Evolutionary conservation across 2,797 vertebrate species (phyloP).

Genomic region (Lerista edwardsae): DNA sequence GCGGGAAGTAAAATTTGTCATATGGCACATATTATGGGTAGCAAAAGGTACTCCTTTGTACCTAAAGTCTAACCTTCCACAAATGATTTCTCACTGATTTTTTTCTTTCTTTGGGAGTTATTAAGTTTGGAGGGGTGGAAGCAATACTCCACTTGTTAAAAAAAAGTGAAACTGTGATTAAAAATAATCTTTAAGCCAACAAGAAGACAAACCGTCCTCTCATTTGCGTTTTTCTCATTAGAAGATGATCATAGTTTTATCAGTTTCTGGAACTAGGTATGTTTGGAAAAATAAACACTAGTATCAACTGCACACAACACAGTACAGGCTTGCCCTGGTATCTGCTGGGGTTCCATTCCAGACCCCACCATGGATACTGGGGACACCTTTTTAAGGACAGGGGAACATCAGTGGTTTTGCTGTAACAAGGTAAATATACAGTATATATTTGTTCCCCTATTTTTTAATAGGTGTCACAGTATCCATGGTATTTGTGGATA

Average conservation of each 20-base stretch:
- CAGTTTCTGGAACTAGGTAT: not conserved
- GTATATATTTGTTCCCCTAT: no score
- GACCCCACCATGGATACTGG: no score
- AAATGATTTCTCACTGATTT: not conserved
- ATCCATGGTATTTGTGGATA: no score
- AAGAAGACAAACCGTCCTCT: not conserved
- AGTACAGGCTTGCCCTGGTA: no score
- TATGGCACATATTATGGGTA: not conserved
- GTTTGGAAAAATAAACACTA: not conserved
- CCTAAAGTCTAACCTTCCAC: not conserved
- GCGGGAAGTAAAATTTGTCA: not conserved
- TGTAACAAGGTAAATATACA: no score
- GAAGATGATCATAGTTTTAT: no score
- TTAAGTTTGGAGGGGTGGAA: not conserved
- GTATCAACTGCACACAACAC: not conserved
- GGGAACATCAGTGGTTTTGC: no score
- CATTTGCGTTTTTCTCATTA: not conserved
- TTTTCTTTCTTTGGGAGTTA: not conserved
- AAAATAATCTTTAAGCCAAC: not conserved
- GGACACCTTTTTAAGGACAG: no score
- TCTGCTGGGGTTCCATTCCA: no score
- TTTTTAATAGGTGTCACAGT: no score
- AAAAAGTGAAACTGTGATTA: no score
- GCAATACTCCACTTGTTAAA: no score
- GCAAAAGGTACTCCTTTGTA: not conserved